Conservation (phyloP, 2,113 vertebrate genomes). For the Catagonus wagneri region DNA sequence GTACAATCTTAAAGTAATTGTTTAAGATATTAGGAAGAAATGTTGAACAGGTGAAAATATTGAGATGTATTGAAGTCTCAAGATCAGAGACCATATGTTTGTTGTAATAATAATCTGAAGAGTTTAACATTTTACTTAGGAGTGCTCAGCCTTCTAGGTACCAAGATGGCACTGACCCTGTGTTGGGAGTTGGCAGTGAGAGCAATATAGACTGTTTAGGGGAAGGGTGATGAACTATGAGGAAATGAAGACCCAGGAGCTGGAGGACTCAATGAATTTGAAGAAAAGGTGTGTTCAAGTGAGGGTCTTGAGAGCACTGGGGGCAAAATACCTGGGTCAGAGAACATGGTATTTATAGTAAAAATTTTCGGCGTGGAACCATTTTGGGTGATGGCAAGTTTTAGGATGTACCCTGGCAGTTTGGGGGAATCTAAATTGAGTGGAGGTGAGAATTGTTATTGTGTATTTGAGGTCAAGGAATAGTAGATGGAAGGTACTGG, state of each 20-base stretch:
- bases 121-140: background rate
- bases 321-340: background rate
- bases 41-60: background rate
- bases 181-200: background rate
- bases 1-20: background rate
- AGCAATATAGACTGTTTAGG: background rate
- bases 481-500: background rate
- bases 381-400: background rate
- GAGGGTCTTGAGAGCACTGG: background rate
- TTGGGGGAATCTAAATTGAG: background rate
- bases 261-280: background rate
- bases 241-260: background rate
- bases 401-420: background rate
- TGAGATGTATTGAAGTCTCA: background rate
- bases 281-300: background rate
- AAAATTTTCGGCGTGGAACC: background rate
- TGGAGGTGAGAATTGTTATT: background rate
- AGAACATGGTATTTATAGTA: background rate
- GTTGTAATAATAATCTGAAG: background rate
- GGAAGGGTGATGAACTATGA: background rate
- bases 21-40: background rate
- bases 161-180: background rate
- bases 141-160: background rate
- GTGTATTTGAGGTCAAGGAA: constrained; percentile 2
- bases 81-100: background rate